These are phyloP conservation scores for Psittacus erithacus DNA, from an alignment of 2,113 vertebrate species.

Conservation along the genomic window DNA sequence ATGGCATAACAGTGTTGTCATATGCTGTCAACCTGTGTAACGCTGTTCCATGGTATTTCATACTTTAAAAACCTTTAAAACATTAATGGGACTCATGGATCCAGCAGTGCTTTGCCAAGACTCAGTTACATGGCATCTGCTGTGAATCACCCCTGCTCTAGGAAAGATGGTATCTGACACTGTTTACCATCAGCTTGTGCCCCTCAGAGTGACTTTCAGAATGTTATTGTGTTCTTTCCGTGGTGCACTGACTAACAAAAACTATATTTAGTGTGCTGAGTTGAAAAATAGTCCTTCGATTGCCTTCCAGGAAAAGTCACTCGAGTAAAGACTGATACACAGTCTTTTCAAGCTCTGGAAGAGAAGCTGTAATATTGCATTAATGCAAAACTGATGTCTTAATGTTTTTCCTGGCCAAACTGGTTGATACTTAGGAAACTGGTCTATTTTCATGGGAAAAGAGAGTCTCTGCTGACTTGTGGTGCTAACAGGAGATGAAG, in stretches of 20 bases:
- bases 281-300: not conserved
- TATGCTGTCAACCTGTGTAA: not conserved
- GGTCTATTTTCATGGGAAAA: not conserved
- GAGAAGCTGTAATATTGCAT: not conserved
- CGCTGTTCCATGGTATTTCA: not conserved
- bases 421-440: not conserved
- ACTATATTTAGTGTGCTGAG: not conserved
- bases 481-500: not conserved
- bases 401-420: not conserved
- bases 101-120: not conserved
- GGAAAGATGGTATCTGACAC: not conserved
- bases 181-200: not conserved
- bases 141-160: not conserved
- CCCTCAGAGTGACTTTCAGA: not conserved
- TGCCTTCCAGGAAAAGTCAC: not conserved
- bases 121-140: not conserved
- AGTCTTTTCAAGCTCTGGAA: not conserved
- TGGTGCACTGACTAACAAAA: not conserved
- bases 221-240: not conserved
- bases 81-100: not conserved
- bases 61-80: not conserved
- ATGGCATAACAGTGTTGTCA: not conserved
- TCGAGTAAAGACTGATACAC: not conserved
- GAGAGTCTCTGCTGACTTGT: not conserved
- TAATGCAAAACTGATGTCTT: not conserved